Evolutionary conservation across 1,140 invertebrate genomes (phyloP), one percentile per base, ranked within the genome.

Genomic region (Sarcophaga peregrina): DNA sequence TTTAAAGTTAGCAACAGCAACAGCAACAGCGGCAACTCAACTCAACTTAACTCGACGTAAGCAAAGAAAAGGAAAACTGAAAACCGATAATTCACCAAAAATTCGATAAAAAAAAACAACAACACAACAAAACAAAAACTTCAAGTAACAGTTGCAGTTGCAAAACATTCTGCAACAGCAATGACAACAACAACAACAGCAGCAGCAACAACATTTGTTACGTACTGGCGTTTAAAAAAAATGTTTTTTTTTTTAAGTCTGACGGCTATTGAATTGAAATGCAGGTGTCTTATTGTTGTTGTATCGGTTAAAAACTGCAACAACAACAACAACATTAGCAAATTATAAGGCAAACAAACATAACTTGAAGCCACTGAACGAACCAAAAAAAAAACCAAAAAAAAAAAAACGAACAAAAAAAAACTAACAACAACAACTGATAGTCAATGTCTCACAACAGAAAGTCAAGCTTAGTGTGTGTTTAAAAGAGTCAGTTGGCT

Each of bases 401-500:
- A n/a, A n/a, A n/a, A n/a, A 37, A 37, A 37, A n/a, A n/a, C n/a
- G n/a, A n/a, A n/a, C n/a, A n/a, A n/a, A n/a, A n/a, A 17, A 68
- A 68, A 20, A 20, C 10, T 15, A 15, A 62, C 15, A 20, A 68
- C 20, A 68, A 20, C 62, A 68, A 25, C 62, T 68, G 62, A 68
- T 68, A 68, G 62, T 68, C 62, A 68, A 68, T 68, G 62, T 68
- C 62, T 68, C 25, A n/a, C n/a, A 37, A 25, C 62, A 68, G 62
- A 68, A 68, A 68, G 62, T 68, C 62, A 68, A 68, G 62, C 62
- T 68, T 68, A 68, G n/a, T 20, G 17, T 25, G 25, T 37, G 25
- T 37, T 37, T 37, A 37, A 37, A 37, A 20, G 17, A 9, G 62
- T 68, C 62, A 68, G 62, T 68, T 68, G 62, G 62, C 20, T 58